Evolutionary conservation across 35 echinoderm and acorn worm species (phyloP), one percentile per base, ranked within the genome.

Genomic region (Lytechinus pictus): DNA sequence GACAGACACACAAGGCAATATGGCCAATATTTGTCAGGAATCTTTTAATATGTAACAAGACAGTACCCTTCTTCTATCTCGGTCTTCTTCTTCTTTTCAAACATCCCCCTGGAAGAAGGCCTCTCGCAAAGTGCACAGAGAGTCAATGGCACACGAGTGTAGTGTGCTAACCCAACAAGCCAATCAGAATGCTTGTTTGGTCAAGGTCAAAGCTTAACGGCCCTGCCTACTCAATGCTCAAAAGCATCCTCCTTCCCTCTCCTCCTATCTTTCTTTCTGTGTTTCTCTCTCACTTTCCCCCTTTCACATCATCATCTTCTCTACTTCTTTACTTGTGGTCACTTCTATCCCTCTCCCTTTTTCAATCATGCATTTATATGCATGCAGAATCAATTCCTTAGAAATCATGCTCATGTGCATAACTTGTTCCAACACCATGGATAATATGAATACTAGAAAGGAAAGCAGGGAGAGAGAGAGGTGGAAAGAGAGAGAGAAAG

Each of bases 61-160:
- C 66, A 79, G 21, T 79, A 79, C 66, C 14, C 66, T 72, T 21
- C 6, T 21, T 72, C 61, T 4, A 16, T 79, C 66, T 7, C 66
- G 2, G 9, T 58, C 56, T 57, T 57, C 56, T 58, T 10, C 6
- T 24, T 79, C 66, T 44, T 44, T 44, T 7, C 66, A 24, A 16
- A 14, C 19, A 24, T 24, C 21, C 66, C 66, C 66, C 66, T 79
- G 66, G 66, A 79, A 4, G 66, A 79, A 79, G 66, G 66, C 66
- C 66, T n/a, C 66, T 79, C 66, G 52, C 28, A 90, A 90, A 90
- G 88, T 90, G 88, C 88, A 90, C 88, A 12, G 29, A 90, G 52
- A 52, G 88, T 90, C 88, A 90, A 90, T 54, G 88, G 88, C 88
- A 90, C 88, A 54, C 28, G 88, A 90, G 88, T 90, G 88, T 44